Percentiles rank a stretch among this genome's conserved stretches.
These are phyloP conservation scores for Gopherus evgoodei DNA, from an alignment of 2,113 vertebrate genomes.

Conservation along the genomic window DNA sequence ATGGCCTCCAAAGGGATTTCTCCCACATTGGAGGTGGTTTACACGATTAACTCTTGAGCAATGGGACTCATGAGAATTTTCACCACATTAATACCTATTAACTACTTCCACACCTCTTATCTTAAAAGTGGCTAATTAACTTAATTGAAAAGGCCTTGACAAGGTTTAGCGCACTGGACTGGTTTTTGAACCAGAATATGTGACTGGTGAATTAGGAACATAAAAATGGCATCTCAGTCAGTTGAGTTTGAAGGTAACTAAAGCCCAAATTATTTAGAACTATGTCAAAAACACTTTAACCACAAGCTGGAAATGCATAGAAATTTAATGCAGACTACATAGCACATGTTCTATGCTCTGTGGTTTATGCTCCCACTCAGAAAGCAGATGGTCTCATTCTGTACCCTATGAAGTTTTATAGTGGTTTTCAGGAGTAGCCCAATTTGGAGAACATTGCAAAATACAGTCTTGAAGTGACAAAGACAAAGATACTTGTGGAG, in stretches of 20 bases:
- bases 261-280: background rate
- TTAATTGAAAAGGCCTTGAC: background rate
- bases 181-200: background rate
- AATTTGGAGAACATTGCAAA: background rate
- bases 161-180: background rate
- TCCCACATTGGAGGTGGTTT: background rate
- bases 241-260: background rate
- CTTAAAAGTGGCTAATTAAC: background rate
- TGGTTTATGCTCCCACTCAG: background rate
- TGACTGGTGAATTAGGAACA: background rate
- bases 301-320: background rate
- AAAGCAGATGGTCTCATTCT: background rate
- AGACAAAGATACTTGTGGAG: background rate
- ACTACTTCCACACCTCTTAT: background rate
- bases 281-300: background rate
- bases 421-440: background rate
- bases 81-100: background rate
- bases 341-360: too few relatives aligned
- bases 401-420: background rate
- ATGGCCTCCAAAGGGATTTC: background rate
- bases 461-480: background rate
- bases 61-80: background rate
- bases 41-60: background rate
- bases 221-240: background rate
- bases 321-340: background rate